Percentiles rank a stretch among this genome's conserved stretches.
phyloP scores from a whole-genome alignment of 1,140 invertebrate genomes.

The Goniozus legneri region DNA sequence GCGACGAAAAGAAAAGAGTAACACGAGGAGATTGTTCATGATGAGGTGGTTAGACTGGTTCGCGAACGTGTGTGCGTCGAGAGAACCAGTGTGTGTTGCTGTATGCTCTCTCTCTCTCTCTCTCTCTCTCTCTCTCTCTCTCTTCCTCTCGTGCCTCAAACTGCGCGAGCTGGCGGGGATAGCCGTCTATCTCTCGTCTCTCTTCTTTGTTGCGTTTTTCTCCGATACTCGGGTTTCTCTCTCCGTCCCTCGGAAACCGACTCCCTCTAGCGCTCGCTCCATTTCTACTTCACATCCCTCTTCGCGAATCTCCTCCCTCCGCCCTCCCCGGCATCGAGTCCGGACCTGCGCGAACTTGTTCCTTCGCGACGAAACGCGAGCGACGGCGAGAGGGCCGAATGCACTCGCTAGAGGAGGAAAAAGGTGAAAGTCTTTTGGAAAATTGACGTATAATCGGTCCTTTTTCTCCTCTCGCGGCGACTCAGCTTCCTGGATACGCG shows the following conservation, averaged over 20 bases:
- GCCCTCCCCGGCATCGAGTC: neutral
- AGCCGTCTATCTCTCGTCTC: slow-evolving; percentile 4
- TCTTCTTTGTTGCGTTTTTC: neutral
- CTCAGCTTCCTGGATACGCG: no score
- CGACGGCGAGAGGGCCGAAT: neutral
- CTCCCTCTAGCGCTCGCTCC: slow-evolving; percentile 7
- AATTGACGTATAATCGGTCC: slow-evolving; percentile 15
- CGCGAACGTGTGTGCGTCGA: slow-evolving; percentile 40
- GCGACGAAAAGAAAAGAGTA: slow-evolving; percentile 35
- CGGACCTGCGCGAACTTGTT: slow-evolving; percentile 24
- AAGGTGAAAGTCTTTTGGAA: slow-evolving; percentile 32
- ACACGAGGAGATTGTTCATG: slow-evolving; percentile 51
- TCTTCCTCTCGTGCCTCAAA: slow-evolving; percentile 14
- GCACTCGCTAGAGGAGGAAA: slow-evolving; percentile 16
- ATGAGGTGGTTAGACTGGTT: slow-evolving; percentile 57
- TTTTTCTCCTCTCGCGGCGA: slow-evolving; percentile 9
- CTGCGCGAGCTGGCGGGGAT: slow-evolving; percentile 1
- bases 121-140: slow-evolving; percentile 13
- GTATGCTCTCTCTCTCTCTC: slow-evolving; percentile 23
- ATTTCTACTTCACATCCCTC: neutral
- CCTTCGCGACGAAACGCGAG: slow-evolving; percentile 10
- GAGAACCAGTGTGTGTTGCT: slow-evolving; percentile 32
- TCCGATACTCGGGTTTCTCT: slow-evolving; percentile 3
- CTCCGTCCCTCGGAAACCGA: slow-evolving; percentile 5
- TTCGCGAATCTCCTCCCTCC: slow-evolving; percentile 4